Evolutionary conservation across 1,140 invertebrate genomes (phyloP).

Genomic region (Alviniconcha marisindica): DNA sequence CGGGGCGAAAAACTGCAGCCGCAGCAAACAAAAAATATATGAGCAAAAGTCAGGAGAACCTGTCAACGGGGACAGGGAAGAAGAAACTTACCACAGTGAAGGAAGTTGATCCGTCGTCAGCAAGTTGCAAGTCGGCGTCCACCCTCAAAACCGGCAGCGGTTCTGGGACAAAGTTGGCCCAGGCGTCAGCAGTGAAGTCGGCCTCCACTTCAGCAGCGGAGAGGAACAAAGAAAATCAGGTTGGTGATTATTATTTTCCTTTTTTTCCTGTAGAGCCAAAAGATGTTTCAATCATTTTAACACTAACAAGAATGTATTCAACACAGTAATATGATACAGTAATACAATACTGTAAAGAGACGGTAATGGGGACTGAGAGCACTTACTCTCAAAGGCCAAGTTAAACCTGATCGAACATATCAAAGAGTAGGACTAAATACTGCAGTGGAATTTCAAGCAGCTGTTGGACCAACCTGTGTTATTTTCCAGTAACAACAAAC

Average conservation of each 20-base stretch:
- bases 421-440: too few species aligned
- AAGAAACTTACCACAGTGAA: constrained; percentile 43
- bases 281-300: too few species aligned
- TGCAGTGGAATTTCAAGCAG: too few species aligned
- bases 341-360: too few species aligned
- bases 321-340: too few species aligned
- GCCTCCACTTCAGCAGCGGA: constrained; percentile 33
- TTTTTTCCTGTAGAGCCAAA: too few species aligned
- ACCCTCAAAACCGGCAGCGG: not conserved
- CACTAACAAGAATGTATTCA: too few species aligned
- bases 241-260: not conserved
- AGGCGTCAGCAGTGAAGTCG: constrained; percentile 43
- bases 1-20: constrained; percentile 42
- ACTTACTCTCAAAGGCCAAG: too few species aligned
- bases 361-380: too few species aligned
- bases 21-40: constrained; percentile 59
- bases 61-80: constrained; percentile 64
- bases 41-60: constrained; percentile 75
- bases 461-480: too few species aligned
- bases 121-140: constrained; percentile 6
- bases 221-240: constrained; percentile 47
- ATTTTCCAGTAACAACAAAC: too few species aligned
- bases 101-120: not conserved
- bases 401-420: too few species aligned
- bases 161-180: not conserved